A percentile compares a stretch with the other conserved stretches of the same genome.
phyloP scores from a whole-genome alignment of 2,797 vertebrate genomes.

The Balearica regulorum region DNA sequence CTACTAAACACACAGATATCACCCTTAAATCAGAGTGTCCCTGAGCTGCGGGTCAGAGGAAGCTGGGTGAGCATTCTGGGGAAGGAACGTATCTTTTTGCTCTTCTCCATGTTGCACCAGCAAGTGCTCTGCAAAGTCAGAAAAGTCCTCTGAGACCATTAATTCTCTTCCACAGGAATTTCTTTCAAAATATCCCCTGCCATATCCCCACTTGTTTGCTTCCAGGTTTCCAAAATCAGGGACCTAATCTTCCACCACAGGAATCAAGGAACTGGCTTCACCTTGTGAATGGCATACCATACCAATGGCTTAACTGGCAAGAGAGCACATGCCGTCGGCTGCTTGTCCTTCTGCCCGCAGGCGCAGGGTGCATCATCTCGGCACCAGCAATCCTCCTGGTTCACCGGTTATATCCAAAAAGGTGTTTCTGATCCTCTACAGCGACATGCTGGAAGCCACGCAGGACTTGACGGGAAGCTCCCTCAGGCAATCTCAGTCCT shows the following conservation, averaged over 20 bases:
- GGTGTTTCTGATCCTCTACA: background rate
- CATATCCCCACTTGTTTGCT: background rate
- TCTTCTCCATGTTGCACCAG: background rate
- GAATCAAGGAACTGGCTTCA: background rate
- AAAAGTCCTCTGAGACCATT: background rate
- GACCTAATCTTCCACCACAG: background rate
- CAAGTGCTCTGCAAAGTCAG: background rate
- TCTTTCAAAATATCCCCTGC: background rate
- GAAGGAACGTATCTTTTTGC: background rate
- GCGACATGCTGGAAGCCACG: rapidly evolving
- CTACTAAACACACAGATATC: background rate
- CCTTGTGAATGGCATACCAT: background rate
- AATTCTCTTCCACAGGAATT: background rate
- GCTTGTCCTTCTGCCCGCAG: background rate
- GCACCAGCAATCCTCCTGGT: background rate
- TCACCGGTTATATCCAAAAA: background rate
- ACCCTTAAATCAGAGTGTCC: background rate
- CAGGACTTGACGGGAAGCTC: background rate
- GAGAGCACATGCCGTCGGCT: background rate
- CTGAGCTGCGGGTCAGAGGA: background rate
- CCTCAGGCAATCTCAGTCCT: background rate
- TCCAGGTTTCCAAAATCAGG: background rate
- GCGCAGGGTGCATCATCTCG: background rate
- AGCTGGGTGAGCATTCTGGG: background rate
- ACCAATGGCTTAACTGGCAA: background rate